Base-by-base conservation (phyloP, 2,797 vertebrate species). In the Mormyrus hasselquistii region DNA sequence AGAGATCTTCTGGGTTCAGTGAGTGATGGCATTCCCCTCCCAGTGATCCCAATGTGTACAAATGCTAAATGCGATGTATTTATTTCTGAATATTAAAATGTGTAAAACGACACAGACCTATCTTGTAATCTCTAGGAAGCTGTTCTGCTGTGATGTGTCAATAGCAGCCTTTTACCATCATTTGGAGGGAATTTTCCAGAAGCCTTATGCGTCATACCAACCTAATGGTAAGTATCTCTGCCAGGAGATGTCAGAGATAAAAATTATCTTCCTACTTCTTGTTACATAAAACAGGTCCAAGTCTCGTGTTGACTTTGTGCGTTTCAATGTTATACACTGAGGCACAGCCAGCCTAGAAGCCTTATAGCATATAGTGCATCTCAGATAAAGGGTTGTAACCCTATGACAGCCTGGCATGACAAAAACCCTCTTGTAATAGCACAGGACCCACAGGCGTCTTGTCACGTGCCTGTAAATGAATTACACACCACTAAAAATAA, bases 11-110 rank as follows among this genome's bases (percentile, higher is more conserved):
- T 93, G 93, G 92, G 93, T 90, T 88, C 92, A 91, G 93, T 93
- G 93, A 95, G 94, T 94, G 93, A 93, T 90, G 91, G 93, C 93
- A 93, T 90, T 91, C 93, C 94, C 93, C 90, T 93, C 94, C 92
- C 93, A 93, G 93, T 93, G 93, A 92, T 92, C 93, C 92, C 93
- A 94, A 95, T 93, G 93, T 93, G 94, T 93, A 93, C 93, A 94
- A 93, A 94, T 91, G 91, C 94, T 94, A 92, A 92, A 94, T 19
- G 91, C 89, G 88, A 19, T 47, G 41, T 84, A 84, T 84, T 83
- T 84, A 8, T 84, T 50, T 50, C 16, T 41, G 34, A 79, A 79
- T 79, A 5, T 41, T 79, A 69, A 69, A 69, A 69, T 79, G 34
- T 44, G 38, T 44, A 44, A 79, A 38, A 79, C 57, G 22, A 59